A percentile compares a stretch with the other conserved stretches of the same genome.
These are phyloP conservation scores for Paralvinella palmiformis DNA, from an alignment of 1,140 invertebrate genomes.

Conservation along the genomic window DNA sequence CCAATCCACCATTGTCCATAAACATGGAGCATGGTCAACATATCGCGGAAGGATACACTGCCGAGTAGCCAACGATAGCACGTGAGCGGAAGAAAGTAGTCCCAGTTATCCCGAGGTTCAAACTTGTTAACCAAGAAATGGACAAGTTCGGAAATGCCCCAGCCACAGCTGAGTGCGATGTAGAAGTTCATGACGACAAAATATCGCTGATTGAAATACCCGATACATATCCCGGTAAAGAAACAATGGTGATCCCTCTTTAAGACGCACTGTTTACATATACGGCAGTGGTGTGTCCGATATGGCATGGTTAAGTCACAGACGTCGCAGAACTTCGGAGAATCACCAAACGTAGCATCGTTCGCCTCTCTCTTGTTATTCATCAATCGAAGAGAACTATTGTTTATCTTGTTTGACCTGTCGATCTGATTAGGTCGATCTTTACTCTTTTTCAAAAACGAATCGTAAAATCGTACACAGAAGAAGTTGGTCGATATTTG, in stretches of 20 bases:
- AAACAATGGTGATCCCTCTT: constrained; percentile 86
- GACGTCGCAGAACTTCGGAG: constrained; percentile 21
- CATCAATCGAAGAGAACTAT: background rate
- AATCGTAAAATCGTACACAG: background rate
- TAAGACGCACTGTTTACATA: constrained; percentile 31
- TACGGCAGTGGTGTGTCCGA: constrained; percentile 29
- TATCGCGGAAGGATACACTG: constrained; percentile 20
- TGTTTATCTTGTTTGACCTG: background rate
- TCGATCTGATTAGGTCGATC: background rate
- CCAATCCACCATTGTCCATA: constrained; percentile 23
- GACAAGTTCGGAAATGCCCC: background rate
- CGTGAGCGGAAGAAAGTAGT: constrained; percentile 26
- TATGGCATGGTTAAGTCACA: constrained; percentile 34
- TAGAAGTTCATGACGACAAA: constrained; percentile 8
- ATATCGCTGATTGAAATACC: constrained; percentile 68
- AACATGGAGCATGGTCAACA: constrained; percentile 22
- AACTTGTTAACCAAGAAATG: constrained; percentile 20
- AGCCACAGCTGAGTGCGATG: constrained; percentile 64
- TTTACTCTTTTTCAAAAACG: background rate
- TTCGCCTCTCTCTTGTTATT: background rate
- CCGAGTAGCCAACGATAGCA: constrained; percentile 20
- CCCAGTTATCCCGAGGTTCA: constrained; percentile 14
- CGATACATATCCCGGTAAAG: constrained; percentile 80
- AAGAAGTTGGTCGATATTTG: background rate
- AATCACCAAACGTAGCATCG: background rate